These are phyloP conservation scores for Lithophane leautieri DNA, from an alignment of 2,888 invertebrate species.

Conservation along the genomic window DNA sequence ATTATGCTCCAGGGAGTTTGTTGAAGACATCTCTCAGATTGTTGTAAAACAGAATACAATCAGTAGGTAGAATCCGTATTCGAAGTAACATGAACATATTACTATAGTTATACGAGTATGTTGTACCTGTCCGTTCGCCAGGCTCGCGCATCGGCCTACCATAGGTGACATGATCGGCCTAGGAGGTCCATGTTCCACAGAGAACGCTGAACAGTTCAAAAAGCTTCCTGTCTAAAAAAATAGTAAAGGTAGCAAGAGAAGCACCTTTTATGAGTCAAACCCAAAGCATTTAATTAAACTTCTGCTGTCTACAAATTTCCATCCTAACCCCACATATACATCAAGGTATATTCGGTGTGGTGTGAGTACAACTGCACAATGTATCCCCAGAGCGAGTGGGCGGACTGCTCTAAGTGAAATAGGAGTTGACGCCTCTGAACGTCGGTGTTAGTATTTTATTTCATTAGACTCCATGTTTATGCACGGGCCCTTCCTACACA, in stretches of 20 bases:
- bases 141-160: not conserved
- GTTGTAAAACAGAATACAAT: not conserved
- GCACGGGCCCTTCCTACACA: slow-evolving; percentile 50
- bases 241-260: not conserved
- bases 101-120: not conserved
- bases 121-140: not conserved
- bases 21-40: not conserved
- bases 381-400: slow-evolving; percentile 66
- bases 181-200: not conserved
- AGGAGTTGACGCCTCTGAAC: slow-evolving; percentile 72
- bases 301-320: slow-evolving; percentile 2
- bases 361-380: slow-evolving; percentile 48
- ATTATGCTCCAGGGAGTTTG: not conserved
- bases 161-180: not conserved
- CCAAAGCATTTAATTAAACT: not conserved
- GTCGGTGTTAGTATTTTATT: slow-evolving; percentile 67
- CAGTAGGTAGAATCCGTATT: not conserved
- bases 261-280: not conserved
- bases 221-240: slow-evolving; percentile 11
- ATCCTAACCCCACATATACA: slow-evolving; percentile 13
- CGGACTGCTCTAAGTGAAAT: slow-evolving; percentile 74
- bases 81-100: not conserved
- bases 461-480: slow-evolving; percentile 64
- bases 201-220: not conserved
- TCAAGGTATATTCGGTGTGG: slow-evolving; percentile 29